phyloP scores from a whole-genome alignment of 2,113 vertebrate genomes.

The Nothobranchius furzeri region DNA sequence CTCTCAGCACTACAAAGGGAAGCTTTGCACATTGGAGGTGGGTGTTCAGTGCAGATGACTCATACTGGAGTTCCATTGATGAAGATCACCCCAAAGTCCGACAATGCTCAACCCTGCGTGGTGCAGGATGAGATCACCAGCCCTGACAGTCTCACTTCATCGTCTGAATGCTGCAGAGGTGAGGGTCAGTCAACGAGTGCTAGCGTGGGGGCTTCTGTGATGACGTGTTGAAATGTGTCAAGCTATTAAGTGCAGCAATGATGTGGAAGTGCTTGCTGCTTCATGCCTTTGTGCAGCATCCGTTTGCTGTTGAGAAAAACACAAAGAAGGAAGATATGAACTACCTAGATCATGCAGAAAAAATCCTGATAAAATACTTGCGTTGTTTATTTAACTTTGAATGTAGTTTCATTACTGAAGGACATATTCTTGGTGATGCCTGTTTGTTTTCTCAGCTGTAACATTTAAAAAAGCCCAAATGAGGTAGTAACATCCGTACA shows the following conservation, averaged over 20 bases:
- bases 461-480: not conserved
- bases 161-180: slow-evolving; percentile 34
- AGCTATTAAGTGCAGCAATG: slow-evolving; percentile 9
- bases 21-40: slow-evolving; percentile 40
- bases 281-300: slow-evolving; percentile 12
- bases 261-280: slow-evolving; percentile 2
- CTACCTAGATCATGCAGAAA: not conserved
- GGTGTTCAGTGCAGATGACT: slow-evolving; percentile 63
- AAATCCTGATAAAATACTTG: not conserved
- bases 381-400: not conserved
- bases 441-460: not conserved
- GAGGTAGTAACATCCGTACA: slow-evolving; percentile 50
- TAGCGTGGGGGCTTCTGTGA: slow-evolving; percentile 7
- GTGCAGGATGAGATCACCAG: slow-evolving; percentile 35
- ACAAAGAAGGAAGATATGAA: not conserved
- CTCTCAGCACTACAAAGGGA: slow-evolving; percentile 44
- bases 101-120: slow-evolving; percentile 30
- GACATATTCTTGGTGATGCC: not conserved
- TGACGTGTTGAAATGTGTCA: slow-evolving; percentile 39
- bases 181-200: slow-evolving; percentile 45
- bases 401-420: not conserved
- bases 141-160: slow-evolving; percentile 44
- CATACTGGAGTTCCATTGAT: slow-evolving; percentile 54
- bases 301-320: not conserved
- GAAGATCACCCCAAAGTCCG: slow-evolving; percentile 36